Conservation (phyloP, 2,113 vertebrate genomes). For the Lagenorhynchus albirostris region DNA sequence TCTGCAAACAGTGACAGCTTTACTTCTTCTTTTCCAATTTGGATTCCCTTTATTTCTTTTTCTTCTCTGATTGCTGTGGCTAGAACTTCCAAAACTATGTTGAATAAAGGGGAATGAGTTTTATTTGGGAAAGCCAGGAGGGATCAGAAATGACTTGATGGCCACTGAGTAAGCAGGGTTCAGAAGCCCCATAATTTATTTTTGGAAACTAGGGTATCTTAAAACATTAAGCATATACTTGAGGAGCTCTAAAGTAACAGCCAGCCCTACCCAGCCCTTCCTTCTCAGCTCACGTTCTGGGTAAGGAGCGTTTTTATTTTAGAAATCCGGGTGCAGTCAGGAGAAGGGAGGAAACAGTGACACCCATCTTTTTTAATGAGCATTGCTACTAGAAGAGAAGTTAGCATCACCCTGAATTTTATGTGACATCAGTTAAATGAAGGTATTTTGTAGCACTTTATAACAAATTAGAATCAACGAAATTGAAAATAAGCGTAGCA, state of each 20-base stretch:
- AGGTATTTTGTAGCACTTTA: constrained; percentile 77
- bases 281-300: constrained; percentile 58
- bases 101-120: background rate
- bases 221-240: background rate
- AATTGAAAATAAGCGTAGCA: constrained; percentile 74
- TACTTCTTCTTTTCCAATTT: no score
- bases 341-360: constrained; percentile 66
- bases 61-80: no score
- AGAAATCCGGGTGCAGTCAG: constrained; percentile 73
- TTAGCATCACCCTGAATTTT: constrained; percentile 73
- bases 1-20: no score
- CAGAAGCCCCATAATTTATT: background rate
- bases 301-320: constrained; percentile 69
- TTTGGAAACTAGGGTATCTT: background rate
- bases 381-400: constrained; percentile 63
- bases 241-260: background rate
- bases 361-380: constrained; percentile 75
- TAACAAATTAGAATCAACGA: constrained; percentile 76
- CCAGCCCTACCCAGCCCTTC: background rate
- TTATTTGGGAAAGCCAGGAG: background rate
- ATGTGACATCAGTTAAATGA: constrained; percentile 74
- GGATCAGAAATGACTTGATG: background rate
- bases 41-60: no score
- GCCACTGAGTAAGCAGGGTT: background rate
- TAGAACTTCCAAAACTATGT: no score